Percentiles rank a stretch among this genome's conserved stretches.
These are phyloP conservation scores for Epinotia ramella DNA, from an alignment of 2,888 invertebrate species.

Conservation along the genomic window DNA sequence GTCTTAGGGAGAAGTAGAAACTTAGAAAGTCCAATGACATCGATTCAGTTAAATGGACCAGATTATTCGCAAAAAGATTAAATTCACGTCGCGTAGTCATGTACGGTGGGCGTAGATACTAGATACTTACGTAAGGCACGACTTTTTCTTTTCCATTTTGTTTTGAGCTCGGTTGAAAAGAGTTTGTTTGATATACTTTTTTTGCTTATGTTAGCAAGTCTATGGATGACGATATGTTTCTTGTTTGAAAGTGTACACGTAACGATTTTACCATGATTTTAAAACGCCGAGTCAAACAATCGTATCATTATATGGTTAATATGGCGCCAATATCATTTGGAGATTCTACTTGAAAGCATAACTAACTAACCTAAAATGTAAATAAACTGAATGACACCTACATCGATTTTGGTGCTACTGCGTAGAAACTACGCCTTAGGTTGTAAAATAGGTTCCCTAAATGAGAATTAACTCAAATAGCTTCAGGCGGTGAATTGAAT, in stretches of 20 bases:
- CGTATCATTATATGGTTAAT: neutral
- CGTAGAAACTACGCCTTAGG: neutral
- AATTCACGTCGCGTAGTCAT: neutral
- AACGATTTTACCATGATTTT: too few relatives aligned
- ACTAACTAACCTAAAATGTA: neutral
- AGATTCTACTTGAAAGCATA: neutral
- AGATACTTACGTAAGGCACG: too few relatives aligned
- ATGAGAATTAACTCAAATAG: constrained; percentile 6
- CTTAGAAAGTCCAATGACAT: constrained; percentile 21
- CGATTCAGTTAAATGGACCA: neutral
- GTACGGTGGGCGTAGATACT: too few relatives aligned
- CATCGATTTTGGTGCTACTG: too few relatives aligned
- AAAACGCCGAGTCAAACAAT: too few relatives aligned
- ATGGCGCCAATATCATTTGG: neutral
- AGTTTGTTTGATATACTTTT: too few relatives aligned
- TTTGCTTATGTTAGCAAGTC: too few relatives aligned
- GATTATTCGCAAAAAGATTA: constrained; percentile 2
- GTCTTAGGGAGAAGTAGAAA: constrained; percentile 25
- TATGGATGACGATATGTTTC: too few relatives aligned
- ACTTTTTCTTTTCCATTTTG: too few relatives aligned
- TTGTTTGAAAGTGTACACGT: too few relatives aligned
- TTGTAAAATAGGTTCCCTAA: neutral
- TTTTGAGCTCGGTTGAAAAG: too few relatives aligned
- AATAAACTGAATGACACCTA: too few relatives aligned
- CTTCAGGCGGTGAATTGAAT: constrained; percentile 14